Evolutionary conservation across 37 sponge, comb jelly and placozoan species (phyloP).

Genomic region (Spongilla lacustris): DNA sequence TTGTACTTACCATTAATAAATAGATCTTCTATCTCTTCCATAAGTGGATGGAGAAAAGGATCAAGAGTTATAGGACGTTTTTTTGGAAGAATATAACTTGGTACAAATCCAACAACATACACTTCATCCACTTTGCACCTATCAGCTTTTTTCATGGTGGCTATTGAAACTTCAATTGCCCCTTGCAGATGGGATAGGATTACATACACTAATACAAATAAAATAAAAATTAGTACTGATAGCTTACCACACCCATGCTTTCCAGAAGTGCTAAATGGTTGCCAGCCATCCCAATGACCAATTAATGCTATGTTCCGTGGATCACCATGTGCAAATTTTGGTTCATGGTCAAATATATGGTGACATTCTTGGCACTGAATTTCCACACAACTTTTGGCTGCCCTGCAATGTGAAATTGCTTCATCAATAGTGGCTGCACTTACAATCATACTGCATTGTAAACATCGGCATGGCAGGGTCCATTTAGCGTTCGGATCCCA

Average conservation of each 20-base stretch:
- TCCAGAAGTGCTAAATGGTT: conserved; percentile 9
- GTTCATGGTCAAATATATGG: no score
- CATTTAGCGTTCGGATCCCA: conserved; percentile 12
- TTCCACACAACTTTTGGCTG: no score
- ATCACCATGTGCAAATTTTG: no score
- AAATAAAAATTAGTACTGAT: not conserved
- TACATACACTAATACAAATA: not conserved
- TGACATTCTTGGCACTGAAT: no score
- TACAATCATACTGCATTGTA: no score
- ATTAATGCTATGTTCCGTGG: conserved; percentile 41
- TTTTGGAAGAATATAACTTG: conserved; percentile 22
- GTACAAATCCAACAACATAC: conserved; percentile 41
- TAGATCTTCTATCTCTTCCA: conserved; percentile 22
- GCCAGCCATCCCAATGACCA: conserved; percentile 47
- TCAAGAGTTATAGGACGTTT: conserved; percentile 4
- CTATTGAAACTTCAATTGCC: conserved; percentile 31
- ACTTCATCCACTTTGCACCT: conserved; percentile 18
- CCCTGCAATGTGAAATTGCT: no score
- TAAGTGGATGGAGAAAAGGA: conserved; percentile 29
- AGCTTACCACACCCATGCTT: conserved; percentile 33
- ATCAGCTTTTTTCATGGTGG: conserved; percentile 33
- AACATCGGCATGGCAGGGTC: no score
- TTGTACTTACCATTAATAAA: conserved; percentile 26
- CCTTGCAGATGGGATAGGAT: conserved; percentile 7
- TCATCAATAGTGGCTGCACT: no score